phyloP scores from a whole-genome alignment of 2,888 invertebrate genomes.

The Barypeithes pellucidus region DNA sequence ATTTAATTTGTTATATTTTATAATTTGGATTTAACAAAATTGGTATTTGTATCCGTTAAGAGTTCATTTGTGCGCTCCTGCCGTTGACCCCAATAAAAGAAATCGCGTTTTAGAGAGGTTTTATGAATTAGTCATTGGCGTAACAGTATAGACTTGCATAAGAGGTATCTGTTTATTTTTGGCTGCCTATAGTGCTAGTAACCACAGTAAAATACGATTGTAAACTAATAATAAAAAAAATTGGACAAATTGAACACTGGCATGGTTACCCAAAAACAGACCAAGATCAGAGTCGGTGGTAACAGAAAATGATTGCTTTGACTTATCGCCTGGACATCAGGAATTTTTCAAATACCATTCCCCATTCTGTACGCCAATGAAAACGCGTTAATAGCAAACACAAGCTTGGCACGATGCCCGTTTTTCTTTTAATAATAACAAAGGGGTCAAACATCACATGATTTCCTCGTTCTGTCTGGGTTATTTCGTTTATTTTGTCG shows the following conservation, averaged over 20 bases:
- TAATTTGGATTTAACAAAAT: too few species aligned
- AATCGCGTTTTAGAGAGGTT: not conserved
- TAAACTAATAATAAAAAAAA: too few species aligned
- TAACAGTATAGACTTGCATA: not conserved
- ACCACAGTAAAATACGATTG: too few species aligned
- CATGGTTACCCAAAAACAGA: too few species aligned
- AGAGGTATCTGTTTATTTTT: too few species aligned
- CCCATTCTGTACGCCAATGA: not conserved
- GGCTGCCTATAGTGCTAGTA: too few species aligned
- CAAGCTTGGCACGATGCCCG: not conserved
- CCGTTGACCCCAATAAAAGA: constrained; percentile 2
- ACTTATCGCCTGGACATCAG: not conserved
- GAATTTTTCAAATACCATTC: not conserved
- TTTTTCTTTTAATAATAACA: constrained; percentile 19
- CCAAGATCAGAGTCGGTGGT: too few species aligned
- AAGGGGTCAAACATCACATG: constrained; percentile 37
- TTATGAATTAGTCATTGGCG: not conserved
- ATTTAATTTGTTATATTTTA: too few species aligned
- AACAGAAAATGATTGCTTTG: too few species aligned
- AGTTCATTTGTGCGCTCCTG: not conserved
- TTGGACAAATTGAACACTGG: too few species aligned
- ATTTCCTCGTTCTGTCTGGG: constrained; percentile 12
- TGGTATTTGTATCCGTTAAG: not conserved
- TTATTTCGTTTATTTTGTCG: constrained; percentile 9
- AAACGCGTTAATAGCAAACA: not conserved